These are phyloP conservation scores for Alcis repandata DNA, from an alignment of 2,888 invertebrate species.

Conservation along the genomic window DNA sequence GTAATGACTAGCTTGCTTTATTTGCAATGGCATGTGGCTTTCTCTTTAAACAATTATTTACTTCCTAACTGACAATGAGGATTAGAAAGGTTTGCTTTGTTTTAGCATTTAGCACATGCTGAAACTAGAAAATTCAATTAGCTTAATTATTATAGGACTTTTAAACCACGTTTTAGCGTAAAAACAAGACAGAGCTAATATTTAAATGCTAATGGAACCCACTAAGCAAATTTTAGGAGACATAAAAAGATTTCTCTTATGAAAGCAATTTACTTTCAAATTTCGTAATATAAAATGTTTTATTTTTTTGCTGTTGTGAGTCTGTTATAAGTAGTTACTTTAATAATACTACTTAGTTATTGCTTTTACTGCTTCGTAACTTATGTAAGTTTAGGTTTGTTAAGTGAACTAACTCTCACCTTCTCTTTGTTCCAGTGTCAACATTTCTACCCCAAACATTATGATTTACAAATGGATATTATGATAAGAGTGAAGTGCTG, in stretches of 20 bases:
- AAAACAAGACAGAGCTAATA: neutral
- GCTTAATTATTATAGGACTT: conserved; percentile 16
- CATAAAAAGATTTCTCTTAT: conserved; percentile 48
- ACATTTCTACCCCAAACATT: conserved; percentile 86
- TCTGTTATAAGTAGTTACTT: conserved; percentile 15
- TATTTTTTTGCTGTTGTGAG: conserved; percentile 20
- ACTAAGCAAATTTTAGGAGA: conserved; percentile 40
- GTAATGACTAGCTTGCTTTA: conserved; percentile 58
- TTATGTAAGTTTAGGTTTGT: conserved; percentile 4
- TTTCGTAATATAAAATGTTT: conserved; percentile 25
- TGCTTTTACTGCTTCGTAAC: conserved; percentile 9
- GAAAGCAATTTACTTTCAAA: conserved; percentile 49
- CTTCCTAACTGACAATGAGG: conserved; percentile 47
- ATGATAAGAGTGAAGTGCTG: conserved; percentile 87
- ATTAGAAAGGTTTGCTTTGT: conserved; percentile 65
- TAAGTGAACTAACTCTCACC: conserved; percentile 28
- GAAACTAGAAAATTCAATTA: conserved; percentile 50
- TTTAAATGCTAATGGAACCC: conserved; percentile 26
- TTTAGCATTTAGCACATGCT: conserved; percentile 51
- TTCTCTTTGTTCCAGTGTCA: conserved; percentile 84
- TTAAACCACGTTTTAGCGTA: neutral
- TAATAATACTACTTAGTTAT: conserved; percentile 9
- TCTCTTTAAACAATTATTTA: conserved; percentile 72
- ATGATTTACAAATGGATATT: conserved; percentile 87
- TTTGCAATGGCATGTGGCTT: conserved; percentile 64